phyloP scores from a whole-genome alignment of 2,113 vertebrate genomes.

The Sapayoa aenigma region DNA sequence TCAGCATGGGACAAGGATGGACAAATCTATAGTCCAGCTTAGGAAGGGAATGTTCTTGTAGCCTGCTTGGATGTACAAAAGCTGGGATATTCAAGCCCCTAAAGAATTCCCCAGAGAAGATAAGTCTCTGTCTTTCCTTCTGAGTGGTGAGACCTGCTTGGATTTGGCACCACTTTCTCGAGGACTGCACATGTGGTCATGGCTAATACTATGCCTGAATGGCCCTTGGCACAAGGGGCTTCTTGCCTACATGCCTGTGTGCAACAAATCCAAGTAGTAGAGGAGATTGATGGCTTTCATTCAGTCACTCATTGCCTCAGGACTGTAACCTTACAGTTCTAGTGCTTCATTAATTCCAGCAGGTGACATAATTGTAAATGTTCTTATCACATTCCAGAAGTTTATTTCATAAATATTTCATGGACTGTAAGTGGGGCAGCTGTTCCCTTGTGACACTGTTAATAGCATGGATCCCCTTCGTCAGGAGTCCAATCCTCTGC shows the following conservation, averaged over 20 bases:
- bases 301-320: rapidly evolving
- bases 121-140: neutral
- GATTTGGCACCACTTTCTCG: neutral
- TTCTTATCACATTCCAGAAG: neutral
- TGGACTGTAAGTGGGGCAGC: neutral
- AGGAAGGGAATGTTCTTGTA: neutral
- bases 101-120: neutral
- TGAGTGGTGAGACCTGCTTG: neutral
- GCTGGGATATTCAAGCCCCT: neutral
- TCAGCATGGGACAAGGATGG: neutral
- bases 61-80: neutral
- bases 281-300: neutral
- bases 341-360: neutral
- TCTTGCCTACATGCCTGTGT: rapidly evolving
- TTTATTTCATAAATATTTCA: constrained; percentile 12
- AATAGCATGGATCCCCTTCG: neutral
- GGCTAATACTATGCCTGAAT: neutral
- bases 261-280: neutral
- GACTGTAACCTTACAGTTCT: neutral
- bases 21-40: neutral
- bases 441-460: neutral
- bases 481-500: rapidly evolving
- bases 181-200: neutral
- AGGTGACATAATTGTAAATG: neutral
- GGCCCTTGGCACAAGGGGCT: neutral